phyloP scores from a whole-genome alignment of 2,113 vertebrate genomes.

The Platycercus adscitus region DNA sequence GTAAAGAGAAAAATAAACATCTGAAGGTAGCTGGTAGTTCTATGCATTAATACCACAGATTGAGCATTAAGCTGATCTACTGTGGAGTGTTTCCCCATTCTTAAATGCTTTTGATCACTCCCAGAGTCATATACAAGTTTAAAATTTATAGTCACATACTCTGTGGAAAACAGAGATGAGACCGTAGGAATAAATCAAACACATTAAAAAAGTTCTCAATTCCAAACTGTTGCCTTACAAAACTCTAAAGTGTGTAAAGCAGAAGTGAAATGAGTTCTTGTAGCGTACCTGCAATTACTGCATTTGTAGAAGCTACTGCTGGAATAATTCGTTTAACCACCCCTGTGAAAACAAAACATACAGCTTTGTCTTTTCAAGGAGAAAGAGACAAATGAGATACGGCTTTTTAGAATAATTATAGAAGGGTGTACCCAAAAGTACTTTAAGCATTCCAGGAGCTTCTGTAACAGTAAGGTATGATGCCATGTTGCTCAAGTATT shows the following conservation, averaged over 20 bases:
- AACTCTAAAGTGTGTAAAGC: background rate
- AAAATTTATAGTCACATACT: background rate
- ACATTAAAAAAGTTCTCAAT: background rate
- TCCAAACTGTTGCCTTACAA: background rate
- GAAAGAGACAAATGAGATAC: background rate
- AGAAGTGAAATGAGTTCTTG: background rate
- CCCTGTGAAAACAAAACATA: conserved; percentile 74
- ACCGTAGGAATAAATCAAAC: background rate
- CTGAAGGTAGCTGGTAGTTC: background rate
- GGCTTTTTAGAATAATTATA: background rate
- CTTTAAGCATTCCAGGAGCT: background rate
- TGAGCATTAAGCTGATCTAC: background rate
- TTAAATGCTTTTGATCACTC: background rate
- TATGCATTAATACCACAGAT: background rate
- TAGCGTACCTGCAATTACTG: conserved; percentile 91
- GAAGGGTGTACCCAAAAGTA: background rate
- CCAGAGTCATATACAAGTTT: background rate
- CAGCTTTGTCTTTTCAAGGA: background rate
- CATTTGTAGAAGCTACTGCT: conserved; percentile 97
- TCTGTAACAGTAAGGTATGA: background rate
- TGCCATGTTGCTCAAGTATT: background rate
- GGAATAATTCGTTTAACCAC: conserved; percentile 97
- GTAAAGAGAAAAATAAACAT: background rate
- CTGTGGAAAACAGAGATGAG: background rate
- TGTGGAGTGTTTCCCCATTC: background rate